phyloP scores from a whole-genome alignment of 1,140 invertebrate species.

The Heliconius himera region DNA sequence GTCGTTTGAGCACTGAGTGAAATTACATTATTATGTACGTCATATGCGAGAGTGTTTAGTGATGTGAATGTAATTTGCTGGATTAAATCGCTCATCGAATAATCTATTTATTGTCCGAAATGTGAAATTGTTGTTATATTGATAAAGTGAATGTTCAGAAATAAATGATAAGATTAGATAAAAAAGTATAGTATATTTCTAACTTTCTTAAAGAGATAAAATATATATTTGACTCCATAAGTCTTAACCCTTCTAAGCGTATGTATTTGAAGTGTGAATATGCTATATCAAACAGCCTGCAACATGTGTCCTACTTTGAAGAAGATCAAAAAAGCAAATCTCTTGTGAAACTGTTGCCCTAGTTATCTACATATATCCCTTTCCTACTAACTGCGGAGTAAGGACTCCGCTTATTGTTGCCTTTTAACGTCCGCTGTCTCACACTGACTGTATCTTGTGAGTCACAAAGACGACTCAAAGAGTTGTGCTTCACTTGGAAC shows the following conservation, averaged over 20 bases:
- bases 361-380: background rate
- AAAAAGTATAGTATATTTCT: no score
- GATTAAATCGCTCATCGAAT: no score
- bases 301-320: background rate
- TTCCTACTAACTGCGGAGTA: background rate
- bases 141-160: no score
- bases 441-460: slow-evolving; percentile 10
- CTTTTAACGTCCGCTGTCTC: slow-evolving; percentile 16
- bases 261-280: no score
- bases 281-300: no score
- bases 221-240: no score
- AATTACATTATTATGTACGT: background rate
- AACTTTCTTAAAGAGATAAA: no score
- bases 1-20: background rate
- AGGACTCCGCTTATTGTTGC: slow-evolving; percentile 3
- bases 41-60: background rate
- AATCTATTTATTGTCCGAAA: no score
- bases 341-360: slow-evolving; percentile 4
- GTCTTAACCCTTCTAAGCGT: no score
- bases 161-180: no score
- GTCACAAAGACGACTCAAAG: slow-evolving; percentile 15
- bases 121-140: no score
- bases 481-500: background rate
- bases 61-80: background rate
- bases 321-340: background rate